These are phyloP conservation scores for Campylomormyrus numenius DNA, from an alignment of 2,113 vertebrate genomes.

Conservation along the genomic window DNA sequence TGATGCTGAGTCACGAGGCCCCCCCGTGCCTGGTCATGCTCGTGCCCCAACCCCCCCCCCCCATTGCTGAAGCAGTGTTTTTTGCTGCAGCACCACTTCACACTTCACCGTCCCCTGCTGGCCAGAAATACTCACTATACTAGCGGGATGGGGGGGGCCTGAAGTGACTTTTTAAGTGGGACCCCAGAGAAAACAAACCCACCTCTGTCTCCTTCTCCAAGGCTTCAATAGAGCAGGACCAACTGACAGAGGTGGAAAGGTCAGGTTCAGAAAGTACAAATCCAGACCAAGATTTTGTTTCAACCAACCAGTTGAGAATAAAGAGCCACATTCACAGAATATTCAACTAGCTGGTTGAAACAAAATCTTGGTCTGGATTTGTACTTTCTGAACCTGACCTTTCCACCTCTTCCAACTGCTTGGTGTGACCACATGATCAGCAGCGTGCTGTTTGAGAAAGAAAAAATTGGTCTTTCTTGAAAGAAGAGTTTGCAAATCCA, in stretches of 20 bases:
- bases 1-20: neutral
- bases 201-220: neutral
- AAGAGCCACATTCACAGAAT: too few species aligned
- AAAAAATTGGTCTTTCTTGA: neutral
- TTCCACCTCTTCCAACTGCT: neutral
- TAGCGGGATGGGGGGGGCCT: neutral
- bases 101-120: neutral
- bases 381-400: too few species aligned
- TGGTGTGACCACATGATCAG: neutral
- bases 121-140: neutral
- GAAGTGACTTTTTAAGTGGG: neutral
- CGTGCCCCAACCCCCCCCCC: neutral
- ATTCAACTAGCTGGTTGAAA: too few species aligned
- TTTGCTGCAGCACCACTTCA: neutral
- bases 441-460: neutral
- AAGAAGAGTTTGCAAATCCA: neutral
- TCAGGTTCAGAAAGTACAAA: neutral
- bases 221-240: neutral
- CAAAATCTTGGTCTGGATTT: too few species aligned
- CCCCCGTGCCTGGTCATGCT: neutral
- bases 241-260: neutral
- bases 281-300: neutral
- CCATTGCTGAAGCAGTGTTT: neutral
- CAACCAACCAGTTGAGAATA: neutral
- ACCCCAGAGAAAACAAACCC: neutral